Conservation (phyloP, 2,113 vertebrate species). For the Scartelaos histophorus region DNA sequence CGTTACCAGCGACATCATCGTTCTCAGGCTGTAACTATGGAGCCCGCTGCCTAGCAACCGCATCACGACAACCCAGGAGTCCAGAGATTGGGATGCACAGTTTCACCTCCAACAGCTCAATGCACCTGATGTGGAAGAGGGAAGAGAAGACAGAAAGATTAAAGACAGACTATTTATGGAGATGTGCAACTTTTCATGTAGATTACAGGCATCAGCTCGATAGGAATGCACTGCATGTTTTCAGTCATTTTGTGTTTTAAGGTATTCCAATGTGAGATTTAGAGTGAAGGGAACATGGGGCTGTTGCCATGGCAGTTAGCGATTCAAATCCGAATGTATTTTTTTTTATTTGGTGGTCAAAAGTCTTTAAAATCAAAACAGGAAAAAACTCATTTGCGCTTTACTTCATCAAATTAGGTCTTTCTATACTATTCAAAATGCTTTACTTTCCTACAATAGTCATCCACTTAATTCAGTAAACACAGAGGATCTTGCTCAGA, state of each 20-base stretch:
- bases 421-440: no score
- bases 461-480: no score
- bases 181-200: neutral
- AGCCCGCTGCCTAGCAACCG: slow-evolving; percentile 13
- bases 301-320: neutral
- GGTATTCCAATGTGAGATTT: neutral
- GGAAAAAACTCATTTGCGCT: no score
- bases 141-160: neutral
- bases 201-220: neutral
- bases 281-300: neutral
- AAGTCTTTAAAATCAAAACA: no score
- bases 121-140: neutral
- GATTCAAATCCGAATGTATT: neutral
- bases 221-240: neutral
- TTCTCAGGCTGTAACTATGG: slow-evolving; percentile 8
- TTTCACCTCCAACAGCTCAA: slow-evolving; percentile 9
- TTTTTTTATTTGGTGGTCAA: neutral
- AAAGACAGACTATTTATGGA: neutral
- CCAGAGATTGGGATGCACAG: slow-evolving; percentile 8
- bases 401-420: no score
- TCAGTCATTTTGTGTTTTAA: neutral
- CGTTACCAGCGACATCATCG: neutral
- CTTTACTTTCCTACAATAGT: no score
- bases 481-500: no score
- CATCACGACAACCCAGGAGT: slow-evolving; percentile 11